Conservation (phyloP, 2,797 vertebrate genomes). For the Forpus xanthops region DNA sequence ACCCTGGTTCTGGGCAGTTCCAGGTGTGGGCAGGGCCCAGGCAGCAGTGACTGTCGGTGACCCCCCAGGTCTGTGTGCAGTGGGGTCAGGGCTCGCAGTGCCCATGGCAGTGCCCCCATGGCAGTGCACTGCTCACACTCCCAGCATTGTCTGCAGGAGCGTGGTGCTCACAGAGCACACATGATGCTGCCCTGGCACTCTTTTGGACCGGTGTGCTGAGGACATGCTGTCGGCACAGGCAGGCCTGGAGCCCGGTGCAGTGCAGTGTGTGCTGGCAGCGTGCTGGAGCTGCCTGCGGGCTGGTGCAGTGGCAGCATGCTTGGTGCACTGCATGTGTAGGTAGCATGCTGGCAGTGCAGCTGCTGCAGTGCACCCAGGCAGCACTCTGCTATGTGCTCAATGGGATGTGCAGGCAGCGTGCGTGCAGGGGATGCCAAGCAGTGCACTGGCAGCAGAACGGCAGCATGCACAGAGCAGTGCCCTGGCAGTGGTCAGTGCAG, state of each 20-base stretch:
- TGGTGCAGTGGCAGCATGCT: background rate
- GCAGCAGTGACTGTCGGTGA: background rate
- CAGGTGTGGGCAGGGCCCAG: rapidly evolving
- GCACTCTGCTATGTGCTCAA: background rate
- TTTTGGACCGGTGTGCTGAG: background rate
- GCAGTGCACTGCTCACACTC: background rate
- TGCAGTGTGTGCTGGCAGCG: background rate
- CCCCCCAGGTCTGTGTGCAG: background rate
- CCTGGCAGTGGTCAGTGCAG: background rate
- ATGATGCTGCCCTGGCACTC: background rate
- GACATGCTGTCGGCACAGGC: background rate
- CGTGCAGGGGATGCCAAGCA: background rate
- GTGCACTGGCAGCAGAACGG: background rate
- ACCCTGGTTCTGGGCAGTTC: background rate
- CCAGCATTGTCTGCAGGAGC: rapidly evolving
- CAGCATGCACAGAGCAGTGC: background rate
- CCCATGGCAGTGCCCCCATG: background rate
- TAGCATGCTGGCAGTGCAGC: background rate
- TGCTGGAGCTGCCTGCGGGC: background rate
- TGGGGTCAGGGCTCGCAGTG: background rate
- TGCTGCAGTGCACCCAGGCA: background rate
- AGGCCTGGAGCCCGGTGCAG: background rate
- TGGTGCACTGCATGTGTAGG: background rate
- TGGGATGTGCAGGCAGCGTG: rapidly evolving
- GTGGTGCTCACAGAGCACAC: rapidly evolving